These are phyloP conservation scores for Leptodirus hochenwartii DNA, from an alignment of 2,888 invertebrate genomes.

Conservation along the genomic window DNA sequence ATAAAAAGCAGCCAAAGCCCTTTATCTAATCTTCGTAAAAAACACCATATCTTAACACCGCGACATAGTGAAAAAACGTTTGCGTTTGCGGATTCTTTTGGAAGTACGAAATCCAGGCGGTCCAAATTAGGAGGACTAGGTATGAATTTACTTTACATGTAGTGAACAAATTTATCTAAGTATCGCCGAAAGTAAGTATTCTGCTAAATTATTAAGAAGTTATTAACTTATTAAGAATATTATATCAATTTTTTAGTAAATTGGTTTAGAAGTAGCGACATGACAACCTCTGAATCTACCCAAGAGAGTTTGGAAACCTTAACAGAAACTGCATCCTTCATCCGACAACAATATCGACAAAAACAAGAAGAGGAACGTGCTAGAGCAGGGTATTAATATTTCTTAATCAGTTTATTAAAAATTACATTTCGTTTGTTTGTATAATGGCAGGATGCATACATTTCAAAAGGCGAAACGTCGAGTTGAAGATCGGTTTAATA, in stretches of 20 bases:
- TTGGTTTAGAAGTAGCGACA: slow-evolving; percentile 38
- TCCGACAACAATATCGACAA: slow-evolving; percentile 28
- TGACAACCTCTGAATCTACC: slow-evolving; percentile 21
- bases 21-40: slow-evolving; percentile 52
- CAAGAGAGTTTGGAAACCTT: slow-evolving; percentile 31
- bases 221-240: not conserved
- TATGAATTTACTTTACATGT: slow-evolving; percentile 22
- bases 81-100: slow-evolving; percentile 34
- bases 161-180: no score
- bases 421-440: no score
- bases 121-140: slow-evolving; percentile 49
- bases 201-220: no score
- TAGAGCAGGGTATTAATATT: slow-evolving; percentile 14
- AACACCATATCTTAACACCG: slow-evolving; percentile 60
- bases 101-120: slow-evolving; percentile 27
- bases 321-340: slow-evolving; percentile 24
- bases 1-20: slow-evolving; percentile 62
- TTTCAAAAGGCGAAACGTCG: slow-evolving; percentile 68
- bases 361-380: slow-evolving; percentile 17
- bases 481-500: slow-evolving; percentile 76
- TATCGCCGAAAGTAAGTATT: no score
- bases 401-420: not conserved
- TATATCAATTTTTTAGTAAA: slow-evolving; percentile 26
- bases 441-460: no score
- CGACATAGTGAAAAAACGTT: slow-evolving; percentile 70